Base-by-base conservation (phyloP, 2,888 invertebrate genomes). In the Cremastinae sp. region DNA sequence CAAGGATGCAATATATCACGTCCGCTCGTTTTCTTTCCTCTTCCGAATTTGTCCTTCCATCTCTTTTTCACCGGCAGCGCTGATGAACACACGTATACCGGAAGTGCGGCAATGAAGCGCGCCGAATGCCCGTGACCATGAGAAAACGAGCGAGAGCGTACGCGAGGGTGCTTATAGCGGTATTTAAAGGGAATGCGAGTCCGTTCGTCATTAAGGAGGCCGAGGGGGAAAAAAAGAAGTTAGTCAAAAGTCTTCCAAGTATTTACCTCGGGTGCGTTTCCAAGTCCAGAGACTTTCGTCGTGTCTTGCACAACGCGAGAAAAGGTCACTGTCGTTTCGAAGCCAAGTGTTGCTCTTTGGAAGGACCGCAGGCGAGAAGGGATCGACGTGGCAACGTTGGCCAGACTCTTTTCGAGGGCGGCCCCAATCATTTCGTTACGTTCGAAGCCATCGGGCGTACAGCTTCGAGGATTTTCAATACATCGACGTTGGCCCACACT, bases 341-440 rank as follows among this genome's bases (percentile, higher is more conserved):
- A 28, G 28, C 28, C 28, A 2, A 28, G 28, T 28, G 2, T 28
- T 28, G 5, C 28, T 28, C 5, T 28, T 28, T 5, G 5, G 28
- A 28, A 28, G 28, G 28, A 3, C 2, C 28, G 28, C 41, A 28
- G 28, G 28, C 2, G 28, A 28, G 28, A 2, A 2, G 28, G 28
- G n/a, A n/a, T n/a, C 28, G 53, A 78, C 47, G 54, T 74, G 74
- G 75, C 78, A 78, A 78, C 78, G 58, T 38, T 72, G 76, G 72
- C 68, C 70, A 74, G 45, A 28, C 49, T n/a, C n/a, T 43, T 8
- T 47, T 68, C 51, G 65, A 68, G 62, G 73, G 73, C 53, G 58
- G 69, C 56, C 12, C 34, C 36, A 45, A 65, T 38, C 69, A 53
- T 74, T 61, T 65, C 66, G 65, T 71, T 70, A 74, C 58, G 65